Base-by-base conservation (phyloP, 2,888 invertebrate genomes). In the Lycocerus yunnanus region DNA sequence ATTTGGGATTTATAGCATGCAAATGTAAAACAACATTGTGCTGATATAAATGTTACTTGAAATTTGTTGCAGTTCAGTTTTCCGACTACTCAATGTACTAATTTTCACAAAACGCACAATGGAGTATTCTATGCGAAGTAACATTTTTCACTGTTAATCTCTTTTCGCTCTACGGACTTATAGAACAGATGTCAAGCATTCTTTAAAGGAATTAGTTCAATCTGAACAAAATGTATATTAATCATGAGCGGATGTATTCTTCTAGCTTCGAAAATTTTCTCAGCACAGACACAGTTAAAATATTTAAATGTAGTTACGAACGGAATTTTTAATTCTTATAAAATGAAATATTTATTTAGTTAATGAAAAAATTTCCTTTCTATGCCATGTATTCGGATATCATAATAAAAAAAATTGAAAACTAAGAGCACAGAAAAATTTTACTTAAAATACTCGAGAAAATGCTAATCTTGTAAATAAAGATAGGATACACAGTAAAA, bases 61-160 rank as follows among this genome's bases (percentile, higher is more conserved):
- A 21, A 18, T 66, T 59, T 24, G 71, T 24, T 71, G 71, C 66
- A 58, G 18, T 15, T 60, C 21, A 58, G 58, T 43, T 71, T 59
- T 65, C 43, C 20, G 14, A 11, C 58, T n/a, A 27, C 21, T 21
- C 58, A 65, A 66, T 66, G 58, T 59, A 66, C 71, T 66, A 71
- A 71, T 71, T 66, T 66, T 65, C 66, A 66, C 59, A 66, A 66
- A 66, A n/a, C 69, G 58, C 65, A 66, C 71, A 71, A 66, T 71
- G 21, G 16, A 27, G 58, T 65, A 20, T 43, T 65, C 66, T 66
- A 59, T 65, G 58, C 59, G 59, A n/a, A 66, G 66, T 58, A 24
- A 65, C 66, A 71, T 71, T 71, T 71, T 71, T 71, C 66, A 66
- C 15, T 59, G 59, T 59, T 71, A 71, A 71, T 71, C 71, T 71